Conservation (phyloP, 2,113 vertebrate genomes). For the Scomber japonicus region DNA sequence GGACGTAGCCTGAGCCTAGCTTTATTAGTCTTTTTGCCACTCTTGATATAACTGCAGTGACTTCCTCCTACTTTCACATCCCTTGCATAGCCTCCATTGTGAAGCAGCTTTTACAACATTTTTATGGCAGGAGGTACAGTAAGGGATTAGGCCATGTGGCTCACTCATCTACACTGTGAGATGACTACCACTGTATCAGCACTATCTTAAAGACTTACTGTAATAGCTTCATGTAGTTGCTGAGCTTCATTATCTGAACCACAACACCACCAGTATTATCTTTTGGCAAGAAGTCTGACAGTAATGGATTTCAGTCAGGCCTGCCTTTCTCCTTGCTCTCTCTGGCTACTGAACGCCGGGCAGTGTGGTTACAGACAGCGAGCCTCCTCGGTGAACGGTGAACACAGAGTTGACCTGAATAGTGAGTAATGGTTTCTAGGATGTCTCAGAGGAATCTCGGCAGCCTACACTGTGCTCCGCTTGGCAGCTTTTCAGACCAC, state of each 20-base stretch:
- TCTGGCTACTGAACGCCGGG: constrained; percentile 20
- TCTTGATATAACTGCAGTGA: too few relatives aligned
- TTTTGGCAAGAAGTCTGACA: constrained; percentile 22
- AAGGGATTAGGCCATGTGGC: constrained; percentile 23
- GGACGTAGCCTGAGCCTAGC: too few relatives aligned
- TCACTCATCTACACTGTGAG: neutral
- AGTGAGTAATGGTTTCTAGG: constrained; percentile 63
- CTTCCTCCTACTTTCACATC: too few relatives aligned
- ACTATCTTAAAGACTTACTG: constrained; percentile 63
- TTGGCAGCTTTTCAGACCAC: constrained; percentile 67
- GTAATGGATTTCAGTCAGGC: constrained; percentile 43
- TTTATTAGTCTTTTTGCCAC: too few relatives aligned
- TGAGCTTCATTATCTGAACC: constrained; percentile 44
- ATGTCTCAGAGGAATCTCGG: constrained; percentile 60
- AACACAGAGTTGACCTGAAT: constrained; percentile 68
- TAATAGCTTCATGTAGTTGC: constrained; percentile 41
- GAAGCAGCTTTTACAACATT: constrained; percentile 8
- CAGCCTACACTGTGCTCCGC: constrained; percentile 60
- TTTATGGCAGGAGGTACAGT: constrained; percentile 20
- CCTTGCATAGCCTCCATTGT: neutral
- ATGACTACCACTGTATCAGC: constrained; percentile 48
- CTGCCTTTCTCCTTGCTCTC: constrained; percentile 5
- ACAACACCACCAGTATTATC: constrained; percentile 41
- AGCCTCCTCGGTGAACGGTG: constrained; percentile 35
- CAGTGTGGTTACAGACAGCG: constrained; percentile 21